Evolutionary conservation across 1,140 invertebrate genomes (phyloP).

Genomic region (Wiebesia pumilae): DNA sequence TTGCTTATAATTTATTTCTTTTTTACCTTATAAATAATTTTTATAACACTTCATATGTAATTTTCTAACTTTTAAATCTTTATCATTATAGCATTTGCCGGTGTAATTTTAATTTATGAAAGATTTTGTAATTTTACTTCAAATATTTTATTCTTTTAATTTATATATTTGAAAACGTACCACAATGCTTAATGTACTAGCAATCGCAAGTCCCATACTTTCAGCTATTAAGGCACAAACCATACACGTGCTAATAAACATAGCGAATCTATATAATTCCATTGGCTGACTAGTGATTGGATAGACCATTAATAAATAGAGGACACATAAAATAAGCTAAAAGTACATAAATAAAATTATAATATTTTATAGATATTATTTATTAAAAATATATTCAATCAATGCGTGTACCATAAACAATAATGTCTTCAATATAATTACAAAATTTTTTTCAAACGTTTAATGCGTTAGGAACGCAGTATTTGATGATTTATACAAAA

Average conservation of each 20-base stretch:
- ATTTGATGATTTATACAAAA: no score
- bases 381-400: no score
- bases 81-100: no score
- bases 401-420: no score
- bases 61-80: no score
- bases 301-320: conserved; percentile 90
- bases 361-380: neutral
- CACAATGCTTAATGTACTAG: conserved; percentile 81
- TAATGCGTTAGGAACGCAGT: no score
- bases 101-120: no score
- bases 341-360: conserved; percentile 55
- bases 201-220: conserved; percentile 83
- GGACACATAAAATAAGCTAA: conserved; percentile 83
- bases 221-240: conserved; percentile 84
- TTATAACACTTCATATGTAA: no score
- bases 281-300: conserved; percentile 90
- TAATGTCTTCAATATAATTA: no score
- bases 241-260: conserved; percentile 82
- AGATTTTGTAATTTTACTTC: neutral
- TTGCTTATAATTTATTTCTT: no score
- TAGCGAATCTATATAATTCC: conserved; percentile 82
- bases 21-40: no score
- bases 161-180: conserved; percentile 75
- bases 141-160: neutral
- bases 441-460: no score